Conservation (phyloP, 2,113 vertebrate genomes). For the Oryzias celebensis region DNA sequence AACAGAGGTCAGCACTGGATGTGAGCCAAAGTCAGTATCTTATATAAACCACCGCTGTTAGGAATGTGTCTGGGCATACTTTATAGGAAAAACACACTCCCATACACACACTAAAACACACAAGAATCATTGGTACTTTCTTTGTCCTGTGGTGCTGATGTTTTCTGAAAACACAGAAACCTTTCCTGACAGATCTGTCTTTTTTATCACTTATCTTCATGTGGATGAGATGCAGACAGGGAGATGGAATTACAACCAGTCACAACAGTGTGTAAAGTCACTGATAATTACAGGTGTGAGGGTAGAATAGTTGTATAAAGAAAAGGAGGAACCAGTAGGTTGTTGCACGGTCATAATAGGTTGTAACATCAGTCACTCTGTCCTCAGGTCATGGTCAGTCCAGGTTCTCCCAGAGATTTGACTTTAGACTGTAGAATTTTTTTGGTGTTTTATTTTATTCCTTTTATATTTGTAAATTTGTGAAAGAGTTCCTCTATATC, state of each 20-base stretch:
- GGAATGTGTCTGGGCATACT: conserved; percentile 57
- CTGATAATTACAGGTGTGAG: conserved; percentile 1
- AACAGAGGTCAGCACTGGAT: conserved; percentile 40
- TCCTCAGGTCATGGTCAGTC: too few relatives aligned
- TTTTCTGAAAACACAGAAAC: background rate
- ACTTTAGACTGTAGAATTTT: too few relatives aligned
- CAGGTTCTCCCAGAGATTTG: too few relatives aligned
- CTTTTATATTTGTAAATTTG: too few relatives aligned
- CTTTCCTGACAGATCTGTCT: background rate
- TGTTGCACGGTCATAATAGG: too few relatives aligned
- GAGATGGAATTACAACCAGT: conserved; percentile 11
- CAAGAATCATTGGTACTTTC: conserved; percentile 3
- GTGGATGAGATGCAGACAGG: conserved; percentile 1
- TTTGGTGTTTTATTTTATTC: too few relatives aligned
- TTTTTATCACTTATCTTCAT: background rate
- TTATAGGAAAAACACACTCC: conserved; percentile 48
- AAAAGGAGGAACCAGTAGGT: too few relatives aligned
- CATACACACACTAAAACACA: conserved; percentile 13
- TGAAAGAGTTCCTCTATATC: too few relatives aligned
- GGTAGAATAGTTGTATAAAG: conserved; percentile 5
- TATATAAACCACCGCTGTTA: conserved; percentile 48
- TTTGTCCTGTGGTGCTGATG: background rate
- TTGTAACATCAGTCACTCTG: too few relatives aligned
- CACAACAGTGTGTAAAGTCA: conserved; percentile 27
- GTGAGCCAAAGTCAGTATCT: conserved; percentile 32